These are phyloP conservation scores for Arrhamphus sclerolepis DNA, from an alignment of 2,797 vertebrate species.

Conservation along the genomic window DNA sequence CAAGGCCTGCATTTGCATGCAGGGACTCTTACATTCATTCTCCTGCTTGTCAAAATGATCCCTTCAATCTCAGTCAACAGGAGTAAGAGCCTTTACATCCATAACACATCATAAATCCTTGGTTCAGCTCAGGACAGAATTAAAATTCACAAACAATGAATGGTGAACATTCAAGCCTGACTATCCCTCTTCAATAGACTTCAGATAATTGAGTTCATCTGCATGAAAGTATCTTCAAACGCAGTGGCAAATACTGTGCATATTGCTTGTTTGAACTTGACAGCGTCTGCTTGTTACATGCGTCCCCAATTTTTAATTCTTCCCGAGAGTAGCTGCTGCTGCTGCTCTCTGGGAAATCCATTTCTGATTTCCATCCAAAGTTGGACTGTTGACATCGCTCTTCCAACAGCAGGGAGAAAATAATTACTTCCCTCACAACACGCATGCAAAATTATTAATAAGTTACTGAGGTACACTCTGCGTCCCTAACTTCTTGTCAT, in stretches of 20 bases:
- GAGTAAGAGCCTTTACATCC: constrained; percentile 30
- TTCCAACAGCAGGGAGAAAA: constrained; percentile 61
- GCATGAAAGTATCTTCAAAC: constrained; percentile 56
- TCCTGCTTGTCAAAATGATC: constrained; percentile 17
- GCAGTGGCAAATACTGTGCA: constrained; percentile 14
- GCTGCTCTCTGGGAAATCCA: constrained; percentile 22
- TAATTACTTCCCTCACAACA: constrained; percentile 79
- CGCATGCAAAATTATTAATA: constrained; percentile 78
- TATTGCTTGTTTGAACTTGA: constrained; percentile 60
- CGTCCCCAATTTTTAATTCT: constrained; percentile 26
- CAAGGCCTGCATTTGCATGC: no score
- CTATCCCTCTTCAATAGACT: constrained; percentile 52
- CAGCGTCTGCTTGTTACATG: constrained; percentile 48
- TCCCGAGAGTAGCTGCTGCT: constrained; percentile 30
- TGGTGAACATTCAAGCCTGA: constrained; percentile 30
- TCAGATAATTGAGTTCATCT: constrained; percentile 59
- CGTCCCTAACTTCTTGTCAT: constrained; percentile 75
- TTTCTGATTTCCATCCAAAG: constrained; percentile 59
- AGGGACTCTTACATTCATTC: no score
- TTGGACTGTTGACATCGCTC: constrained; percentile 67
- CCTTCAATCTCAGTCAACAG: constrained; percentile 50
- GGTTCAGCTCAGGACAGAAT: constrained; percentile 34
- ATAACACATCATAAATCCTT: constrained; percentile 34
- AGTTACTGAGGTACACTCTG: constrained; percentile 63
- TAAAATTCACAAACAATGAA: constrained; percentile 52